Base-by-base conservation (phyloP, 1,140 invertebrate genomes). In the Drosophila simulans region DNA sequence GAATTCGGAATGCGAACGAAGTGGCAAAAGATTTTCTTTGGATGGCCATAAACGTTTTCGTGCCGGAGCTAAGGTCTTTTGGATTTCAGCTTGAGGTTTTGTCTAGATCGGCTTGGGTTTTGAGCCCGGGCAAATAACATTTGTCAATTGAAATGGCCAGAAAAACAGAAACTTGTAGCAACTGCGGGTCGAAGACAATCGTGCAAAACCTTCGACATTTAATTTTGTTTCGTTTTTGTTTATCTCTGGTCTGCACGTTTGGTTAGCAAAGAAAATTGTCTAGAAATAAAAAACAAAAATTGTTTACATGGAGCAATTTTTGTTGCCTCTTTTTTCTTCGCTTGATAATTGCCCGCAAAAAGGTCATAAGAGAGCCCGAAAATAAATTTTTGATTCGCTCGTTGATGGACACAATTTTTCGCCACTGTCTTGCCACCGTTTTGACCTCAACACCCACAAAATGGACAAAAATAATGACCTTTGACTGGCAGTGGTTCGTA, bases 141-240 rank as follows among this genome's bases (percentile, higher is more conserved):
- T 88, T 88, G 83, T 88, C 83, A 88, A 88, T 89, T 88, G 84
- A 70, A 77, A 65, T 79, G 58, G 66, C 68, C 77, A 80, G 52
- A 54, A 78, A 78, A 78, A 72, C 53, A 64, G 35, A 57, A 35
- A 70, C 68, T 71, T 57, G 68, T 71, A 70, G 43, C 10, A 8
- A 34, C 51, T 49, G 12, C 52, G 65, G 49, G 49, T 56, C 52
- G 68, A 56, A 83, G 76, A 80, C 83, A 89, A 72, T 89, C 85
- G 83, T 88, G 84, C 83, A 90, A 89, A 89, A 81, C 84, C 84
- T 89, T 89, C 84, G 84, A 85, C 84, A 89, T 89, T 89, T 89
- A 89, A 89, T 90, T 89, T 90, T 69, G 77, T 71, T 66, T 73
- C 76, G 73, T 75, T 86, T 82, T 80, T 69, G 55, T 73, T 74